Base-by-base conservation (phyloP, 2,113 vertebrate species). In the Hyaena hyaena region DNA sequence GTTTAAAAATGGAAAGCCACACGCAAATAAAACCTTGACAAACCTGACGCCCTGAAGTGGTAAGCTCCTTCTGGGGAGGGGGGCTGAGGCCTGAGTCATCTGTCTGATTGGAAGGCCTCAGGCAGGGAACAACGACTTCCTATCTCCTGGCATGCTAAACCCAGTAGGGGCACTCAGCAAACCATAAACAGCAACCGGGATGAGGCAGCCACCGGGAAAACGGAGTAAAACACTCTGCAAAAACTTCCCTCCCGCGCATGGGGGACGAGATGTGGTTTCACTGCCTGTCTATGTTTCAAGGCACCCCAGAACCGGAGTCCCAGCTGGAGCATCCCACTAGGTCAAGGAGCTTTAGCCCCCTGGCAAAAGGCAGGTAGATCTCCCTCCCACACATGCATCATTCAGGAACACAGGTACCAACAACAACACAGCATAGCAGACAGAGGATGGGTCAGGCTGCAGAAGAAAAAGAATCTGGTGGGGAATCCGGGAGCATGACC, bases 1-100 rank as follows among this genome's bases (percentile, higher is more conserved):
- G 33, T 53, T 96, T 97, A 93, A 95, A 96, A 96, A 80, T 66
- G 86, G 88, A 97, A 97, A 95, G 80, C 48, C 68, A 86, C 4
- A 0, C 71, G 77, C 39, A 83, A 55, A 93, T 43, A 50, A 50
- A 96, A 58, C 85, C 86, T 39, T 31, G 68, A 91, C 86, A 96
- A 96, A 83, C 26, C 43, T 48, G 73, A 53, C 0, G 19, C 81
- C 65, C 61, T 16, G 43, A 82, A 88, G 74, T 95, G 53, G 86
- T 12, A 26, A 69, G 89, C 43, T 3, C 26, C 61, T 92, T 43
- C 86, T 77, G 2, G 2, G 73, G 77, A 95, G 83, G n/a, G 50
- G 23, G 61, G 39, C n/a, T 93, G 55, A 33, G 33, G 82, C 68
- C 73, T 50, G 79, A 93, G 61, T 96, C 96, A 55, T 69, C 21